Evolutionary conservation across 2,888 invertebrate species (phyloP), one percentile per base, ranked within the genome.

Genomic region (Ochlodes sylvanus): DNA sequence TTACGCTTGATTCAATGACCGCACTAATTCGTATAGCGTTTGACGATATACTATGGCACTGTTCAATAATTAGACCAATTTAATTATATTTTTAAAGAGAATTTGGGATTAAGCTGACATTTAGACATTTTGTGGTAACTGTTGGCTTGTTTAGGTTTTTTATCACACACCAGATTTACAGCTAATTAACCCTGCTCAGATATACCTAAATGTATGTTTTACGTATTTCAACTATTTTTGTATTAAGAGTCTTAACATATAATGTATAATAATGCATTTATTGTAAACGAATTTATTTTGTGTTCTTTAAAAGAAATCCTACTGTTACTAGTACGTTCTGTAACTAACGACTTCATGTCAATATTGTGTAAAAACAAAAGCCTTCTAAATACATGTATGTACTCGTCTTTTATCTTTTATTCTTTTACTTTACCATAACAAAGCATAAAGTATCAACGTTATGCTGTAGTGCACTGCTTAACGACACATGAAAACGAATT

Each of bases 261-360:
- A 77, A 78, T 61, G 44, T 60, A 12, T 38, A 38, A 17, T 76
- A 79, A 77, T 89, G 92, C 92, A 92, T 92, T 92, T 92, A 92
- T 85, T 87, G 83, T 86, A 87, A 90, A 86, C 89, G 92, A 92
- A 92, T 92, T 92, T 92, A 90, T 88, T 89, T 91, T 86, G 77
- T 87, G 84, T 87, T 87, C 76, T 77, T 81, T 81, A 76, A 73
- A 76, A 73, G 70, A 79, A 79, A 79, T 72, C 77, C 76, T 77
- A 79, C 76, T 84, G 81, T 86, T 85, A 81, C 80, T 74, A 70
- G 63, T 72, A 41, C 50, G 64, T 72, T 67, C 66, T 67, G 60
- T 77, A 79, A 77, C 77, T 78, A 79, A 77, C 77, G 78, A 77
- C 77, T 80, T 77, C 74, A 75, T 80, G 79, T 81, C 76, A 73